These are phyloP conservation scores for Papilio elwesi DNA, from an alignment of 2,888 invertebrate species.

Conservation along the genomic window DNA sequence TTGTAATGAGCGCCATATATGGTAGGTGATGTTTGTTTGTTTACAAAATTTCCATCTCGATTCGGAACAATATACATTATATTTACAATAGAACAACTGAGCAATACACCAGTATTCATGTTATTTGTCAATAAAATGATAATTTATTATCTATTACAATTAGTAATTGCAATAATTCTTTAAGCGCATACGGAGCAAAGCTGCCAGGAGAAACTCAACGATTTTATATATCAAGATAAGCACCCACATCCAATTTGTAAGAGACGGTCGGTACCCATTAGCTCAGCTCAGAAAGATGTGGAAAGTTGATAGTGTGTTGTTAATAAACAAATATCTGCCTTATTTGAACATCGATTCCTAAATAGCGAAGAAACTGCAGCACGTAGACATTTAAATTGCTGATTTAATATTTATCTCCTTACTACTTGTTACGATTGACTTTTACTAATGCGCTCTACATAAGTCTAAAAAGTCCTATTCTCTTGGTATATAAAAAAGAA, in stretches of 20 bases:
- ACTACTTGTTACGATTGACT: too few species aligned
- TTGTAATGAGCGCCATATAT: too few species aligned
- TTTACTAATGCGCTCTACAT: too few species aligned
- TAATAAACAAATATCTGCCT: constrained; percentile 14
- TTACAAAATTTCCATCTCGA: too few species aligned
- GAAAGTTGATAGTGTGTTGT: constrained; percentile 13
- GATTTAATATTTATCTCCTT: too few species aligned
- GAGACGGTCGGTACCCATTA: constrained; percentile 9
- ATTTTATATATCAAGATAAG: constrained; percentile 14
- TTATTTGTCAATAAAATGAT: too few species aligned
- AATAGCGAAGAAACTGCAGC: background rate
- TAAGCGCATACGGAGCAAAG: background rate
- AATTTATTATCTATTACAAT: background rate
- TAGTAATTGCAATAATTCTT: background rate
- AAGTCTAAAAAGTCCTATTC: too few species aligned
- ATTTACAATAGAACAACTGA: too few species aligned
- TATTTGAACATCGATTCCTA: constrained; percentile 34
- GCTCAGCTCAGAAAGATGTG: constrained; percentile 16
- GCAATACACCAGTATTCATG: too few species aligned
- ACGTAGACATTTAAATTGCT: background rate
- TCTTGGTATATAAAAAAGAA: too few species aligned
- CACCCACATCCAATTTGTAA: constrained; percentile 15
- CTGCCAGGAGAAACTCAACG: constrained; percentile 7
- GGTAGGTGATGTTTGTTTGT: too few species aligned
- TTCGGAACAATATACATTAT: too few species aligned